A percentile compares a stretch with the other conserved stretches of the same genome.
phyloP scores from a whole-genome alignment of 1,140 invertebrate genomes.

The Polyergus mexicanus region DNA sequence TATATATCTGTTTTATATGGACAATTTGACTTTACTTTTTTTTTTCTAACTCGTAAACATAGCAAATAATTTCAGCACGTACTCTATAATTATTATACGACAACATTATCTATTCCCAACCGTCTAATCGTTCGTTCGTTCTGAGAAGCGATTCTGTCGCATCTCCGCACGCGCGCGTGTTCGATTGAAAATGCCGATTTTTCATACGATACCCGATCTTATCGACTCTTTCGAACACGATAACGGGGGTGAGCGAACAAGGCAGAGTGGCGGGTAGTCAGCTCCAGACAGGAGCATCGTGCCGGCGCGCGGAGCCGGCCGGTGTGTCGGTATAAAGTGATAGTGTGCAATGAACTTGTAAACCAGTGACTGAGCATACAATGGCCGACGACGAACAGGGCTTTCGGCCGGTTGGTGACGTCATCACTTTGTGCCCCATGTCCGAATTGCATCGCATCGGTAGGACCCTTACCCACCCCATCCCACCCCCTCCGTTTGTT shows the following conservation, averaged over 20 bases:
- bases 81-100: not conserved
- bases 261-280: slow-evolving; percentile 38
- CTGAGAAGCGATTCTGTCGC: not conserved
- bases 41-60: not conserved
- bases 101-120: not conserved
- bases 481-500: slow-evolving; percentile 75
- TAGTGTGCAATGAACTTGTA: slow-evolving; percentile 81
- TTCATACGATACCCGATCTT: slow-evolving; percentile 56
- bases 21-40: not conserved
- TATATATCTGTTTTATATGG: not conserved
- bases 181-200: slow-evolving; percentile 55
- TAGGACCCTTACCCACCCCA: slow-evolving; percentile 70
- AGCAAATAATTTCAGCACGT: not conserved
- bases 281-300: slow-evolving; percentile 41
- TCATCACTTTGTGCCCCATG: slow-evolving; percentile 82
- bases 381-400: slow-evolving; percentile 77
- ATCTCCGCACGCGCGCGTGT: not conserved
- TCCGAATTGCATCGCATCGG: slow-evolving; percentile 82
- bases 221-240: slow-evolving; percentile 48
- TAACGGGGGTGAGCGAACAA: slow-evolving; percentile 32
- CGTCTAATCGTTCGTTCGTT: not conserved
- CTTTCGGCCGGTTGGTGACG: slow-evolving; percentile 80
- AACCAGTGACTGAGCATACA: slow-evolving; percentile 81
- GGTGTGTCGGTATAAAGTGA: slow-evolving; percentile 75
- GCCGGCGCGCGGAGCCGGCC: slow-evolving; percentile 57